Evolutionary conservation across 1,140 invertebrate species (phyloP).

Genomic region (Magallana ariakensis): DNA sequence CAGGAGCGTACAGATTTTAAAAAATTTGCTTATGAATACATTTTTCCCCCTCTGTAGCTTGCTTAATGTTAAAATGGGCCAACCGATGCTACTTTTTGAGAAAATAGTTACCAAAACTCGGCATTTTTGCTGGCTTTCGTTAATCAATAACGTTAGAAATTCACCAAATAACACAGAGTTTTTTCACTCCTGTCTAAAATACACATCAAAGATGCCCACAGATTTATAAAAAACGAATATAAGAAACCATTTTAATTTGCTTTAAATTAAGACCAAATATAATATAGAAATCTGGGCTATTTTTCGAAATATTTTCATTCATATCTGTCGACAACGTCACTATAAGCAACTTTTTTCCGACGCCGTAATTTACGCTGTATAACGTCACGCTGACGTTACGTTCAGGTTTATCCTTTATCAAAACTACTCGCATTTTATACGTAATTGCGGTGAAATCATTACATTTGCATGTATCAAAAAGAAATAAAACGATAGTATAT

Average conservation of each 20-base stretch:
- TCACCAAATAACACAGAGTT: not conserved
- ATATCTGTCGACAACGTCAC: not conserved
- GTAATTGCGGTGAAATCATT: not conserved
- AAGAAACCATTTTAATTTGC: too few species aligned
- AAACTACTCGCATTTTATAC: not conserved
- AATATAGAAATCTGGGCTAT: not conserved
- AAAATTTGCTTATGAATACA: not conserved
- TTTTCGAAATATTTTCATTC: not conserved
- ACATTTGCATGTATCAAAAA: not conserved
- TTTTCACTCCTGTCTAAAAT: not conserved
- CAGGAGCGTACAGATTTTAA: too few species aligned
- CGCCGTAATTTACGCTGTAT: not conserved
- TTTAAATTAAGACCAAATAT: not conserved
- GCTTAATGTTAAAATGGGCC: not conserved
- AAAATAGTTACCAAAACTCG: not conserved
- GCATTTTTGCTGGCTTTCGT: not conserved
- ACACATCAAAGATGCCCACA: not conserved
- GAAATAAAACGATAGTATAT: not conserved
- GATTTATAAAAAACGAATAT: not conserved
- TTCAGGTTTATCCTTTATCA: not conserved
- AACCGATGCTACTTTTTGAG: not conserved
- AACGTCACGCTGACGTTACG: not conserved
- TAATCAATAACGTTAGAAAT: not conserved
- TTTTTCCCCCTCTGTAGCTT: not conserved
- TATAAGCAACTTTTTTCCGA: not conserved